Evolutionary conservation across 2,888 invertebrate genomes (phyloP).

Genomic region (Lepas anatifera): DNA sequence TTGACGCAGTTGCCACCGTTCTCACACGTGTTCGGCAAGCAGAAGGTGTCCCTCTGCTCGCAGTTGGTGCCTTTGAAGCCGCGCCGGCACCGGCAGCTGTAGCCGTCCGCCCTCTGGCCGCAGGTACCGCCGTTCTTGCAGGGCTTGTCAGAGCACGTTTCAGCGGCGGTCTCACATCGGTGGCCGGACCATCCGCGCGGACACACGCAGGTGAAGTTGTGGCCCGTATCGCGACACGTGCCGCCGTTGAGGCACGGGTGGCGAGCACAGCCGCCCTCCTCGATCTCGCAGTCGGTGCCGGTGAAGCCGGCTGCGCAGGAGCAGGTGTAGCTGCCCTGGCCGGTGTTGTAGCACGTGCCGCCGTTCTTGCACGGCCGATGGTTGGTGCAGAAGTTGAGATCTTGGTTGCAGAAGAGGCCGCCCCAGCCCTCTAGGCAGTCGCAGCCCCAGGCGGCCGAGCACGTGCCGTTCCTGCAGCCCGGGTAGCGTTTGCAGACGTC

Average conservation of each 20-base stretch:
- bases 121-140: constrained; percentile 35
- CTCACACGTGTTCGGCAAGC: constrained; percentile 24
- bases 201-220: constrained; percentile 33
- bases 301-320: constrained; percentile 76
- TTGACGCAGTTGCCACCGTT: constrained; percentile 27
- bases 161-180: constrained; percentile 32
- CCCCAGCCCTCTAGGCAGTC: constrained; percentile 97
- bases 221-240: constrained; percentile 45
- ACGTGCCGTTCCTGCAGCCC: constrained; percentile 87
- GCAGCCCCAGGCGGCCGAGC: constrained; percentile 79
- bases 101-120: constrained; percentile 40
- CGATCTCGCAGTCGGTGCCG: constrained; percentile 77
- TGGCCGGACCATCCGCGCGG: constrained; percentile 33
- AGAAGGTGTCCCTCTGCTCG: constrained; percentile 40
- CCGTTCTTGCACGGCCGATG: constrained; percentile 85
- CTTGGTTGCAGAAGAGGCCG: constrained; percentile 94
- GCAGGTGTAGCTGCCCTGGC: constrained; percentile 89
- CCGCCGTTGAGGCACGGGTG: constrained; percentile 78
- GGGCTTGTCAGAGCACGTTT: constrained; percentile 32
- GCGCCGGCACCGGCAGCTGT: constrained; percentile 64
- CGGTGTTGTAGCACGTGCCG: constrained; percentile 92
- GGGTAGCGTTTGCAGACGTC: constrained; percentile 87
- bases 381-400: constrained; percentile 96
- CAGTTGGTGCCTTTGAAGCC: constrained; percentile 77
- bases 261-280: constrained; percentile 49